phyloP scores from a whole-genome alignment of 2,113 vertebrate genomes.

The Verasper variegatus region DNA sequence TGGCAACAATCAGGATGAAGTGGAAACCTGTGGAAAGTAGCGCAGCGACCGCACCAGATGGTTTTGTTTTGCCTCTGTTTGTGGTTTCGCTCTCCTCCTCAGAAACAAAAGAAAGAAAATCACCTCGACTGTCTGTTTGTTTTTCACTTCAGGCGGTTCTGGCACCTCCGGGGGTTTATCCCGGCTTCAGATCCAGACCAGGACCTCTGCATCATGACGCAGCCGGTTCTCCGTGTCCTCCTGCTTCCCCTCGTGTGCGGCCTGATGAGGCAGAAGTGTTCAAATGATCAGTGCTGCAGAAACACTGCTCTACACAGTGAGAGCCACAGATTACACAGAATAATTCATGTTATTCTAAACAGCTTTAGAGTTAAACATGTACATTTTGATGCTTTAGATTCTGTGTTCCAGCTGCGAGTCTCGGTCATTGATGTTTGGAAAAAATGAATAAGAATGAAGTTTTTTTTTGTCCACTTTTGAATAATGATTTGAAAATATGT shows the following conservation, averaged over 20 bases:
- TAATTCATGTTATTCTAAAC: background rate
- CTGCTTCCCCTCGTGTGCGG: background rate
- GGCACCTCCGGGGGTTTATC: background rate
- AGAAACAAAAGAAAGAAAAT: background rate
- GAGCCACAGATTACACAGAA: background rate
- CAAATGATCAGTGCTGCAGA: background rate
- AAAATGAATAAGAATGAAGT: no score
- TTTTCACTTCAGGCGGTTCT: slow-evolving; percentile 11
- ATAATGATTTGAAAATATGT: background rate
- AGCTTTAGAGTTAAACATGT: background rate
- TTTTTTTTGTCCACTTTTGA: no score
- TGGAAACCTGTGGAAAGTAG: slow-evolving; percentile 61
- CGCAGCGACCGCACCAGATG: slow-evolving; percentile 63
- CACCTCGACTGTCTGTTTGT: slow-evolving; percentile 4
- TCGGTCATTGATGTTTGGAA: no score
- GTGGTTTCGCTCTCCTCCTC: slow-evolving; percentile 12
- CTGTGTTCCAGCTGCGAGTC: no score
- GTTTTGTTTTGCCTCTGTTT: slow-evolving; percentile 47
- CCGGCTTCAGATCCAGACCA: background rate
- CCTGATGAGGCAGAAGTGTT: background rate
- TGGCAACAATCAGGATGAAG: slow-evolving; percentile 61
- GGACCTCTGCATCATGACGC: background rate
- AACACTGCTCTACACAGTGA: background rate
- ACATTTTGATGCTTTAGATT: background rate
- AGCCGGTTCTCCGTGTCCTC: background rate